These are phyloP conservation scores for Equus przewalskii DNA, from an alignment of 2,113 vertebrate genomes.

Conservation along the genomic window DNA sequence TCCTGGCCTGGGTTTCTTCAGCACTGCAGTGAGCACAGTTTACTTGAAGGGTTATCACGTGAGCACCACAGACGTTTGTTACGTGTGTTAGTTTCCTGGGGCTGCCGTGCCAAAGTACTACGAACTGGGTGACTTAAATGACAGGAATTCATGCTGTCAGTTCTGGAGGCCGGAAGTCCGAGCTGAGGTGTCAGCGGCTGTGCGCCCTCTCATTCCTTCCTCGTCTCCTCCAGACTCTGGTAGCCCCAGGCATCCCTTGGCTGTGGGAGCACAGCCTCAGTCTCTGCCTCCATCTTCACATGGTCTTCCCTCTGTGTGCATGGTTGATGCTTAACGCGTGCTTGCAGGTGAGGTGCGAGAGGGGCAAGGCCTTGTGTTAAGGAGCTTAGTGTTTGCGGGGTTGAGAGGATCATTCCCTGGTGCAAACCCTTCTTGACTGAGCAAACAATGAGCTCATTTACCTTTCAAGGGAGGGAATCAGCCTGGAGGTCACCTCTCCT, in stretches of 20 bases:
- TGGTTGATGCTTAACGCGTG: fast-evolving
- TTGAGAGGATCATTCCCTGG: not conserved
- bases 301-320: not conserved
- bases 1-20: not conserved
- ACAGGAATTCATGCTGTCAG: too few relatives aligned
- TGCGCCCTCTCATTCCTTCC: not conserved
- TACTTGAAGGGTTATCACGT: not conserved
- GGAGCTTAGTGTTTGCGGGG: fast-evolving
- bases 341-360: too few relatives aligned
- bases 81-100: too few relatives aligned
- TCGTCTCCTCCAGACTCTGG: not conserved
- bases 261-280: fast-evolving
- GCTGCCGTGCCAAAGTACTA: not conserved
- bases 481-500: not conserved
- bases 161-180: not conserved
- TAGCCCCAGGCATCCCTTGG: not conserved
- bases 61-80: not conserved
- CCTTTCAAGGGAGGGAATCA: not conserved
- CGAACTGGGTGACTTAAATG: not conserved
- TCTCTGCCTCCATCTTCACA: too few relatives aligned
- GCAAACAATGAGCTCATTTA: not conserved
- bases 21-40: too few relatives aligned
- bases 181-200: too few relatives aligned
- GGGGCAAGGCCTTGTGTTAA: not conserved
- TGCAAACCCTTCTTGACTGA: not conserved